phyloP scores from a whole-genome alignment of 2,113 vertebrate genomes.

The Burhinus oedicnemus region DNA sequence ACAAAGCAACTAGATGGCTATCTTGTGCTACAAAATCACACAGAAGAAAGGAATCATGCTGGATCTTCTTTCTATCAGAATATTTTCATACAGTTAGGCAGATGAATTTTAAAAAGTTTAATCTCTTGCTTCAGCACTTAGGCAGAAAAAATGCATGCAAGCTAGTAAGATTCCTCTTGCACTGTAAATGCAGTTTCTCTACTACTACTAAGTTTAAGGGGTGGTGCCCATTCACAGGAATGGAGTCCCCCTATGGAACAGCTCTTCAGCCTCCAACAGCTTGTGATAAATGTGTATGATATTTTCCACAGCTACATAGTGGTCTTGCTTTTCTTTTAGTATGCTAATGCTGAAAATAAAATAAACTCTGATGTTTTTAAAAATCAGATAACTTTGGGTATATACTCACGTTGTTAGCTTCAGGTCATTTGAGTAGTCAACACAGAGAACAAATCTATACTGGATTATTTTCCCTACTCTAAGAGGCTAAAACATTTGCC shows the following conservation, averaged over 20 bases:
- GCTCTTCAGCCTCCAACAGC: background rate
- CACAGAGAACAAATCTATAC: background rate
- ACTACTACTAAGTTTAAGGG: background rate
- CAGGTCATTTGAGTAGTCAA: background rate
- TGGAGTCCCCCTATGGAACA: background rate
- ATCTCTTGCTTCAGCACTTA: background rate
- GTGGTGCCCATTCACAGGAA: background rate
- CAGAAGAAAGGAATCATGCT: background rate
- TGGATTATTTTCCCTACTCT: background rate
- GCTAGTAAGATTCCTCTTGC: background rate
- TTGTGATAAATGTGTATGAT: accelerated
- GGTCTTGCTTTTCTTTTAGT: background rate
- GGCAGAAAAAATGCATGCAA: background rate
- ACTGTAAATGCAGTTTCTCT: background rate
- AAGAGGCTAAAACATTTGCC: background rate
- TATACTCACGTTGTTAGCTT: background rate
- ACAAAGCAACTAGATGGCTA: background rate
- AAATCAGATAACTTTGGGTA: background rate
- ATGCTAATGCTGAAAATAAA: background rate
- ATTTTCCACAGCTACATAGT: background rate
- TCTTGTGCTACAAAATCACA: background rate
- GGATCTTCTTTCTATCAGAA: background rate
- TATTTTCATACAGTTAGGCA: background rate
- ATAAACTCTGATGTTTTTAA: background rate
- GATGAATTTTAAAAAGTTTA: background rate